These are phyloP conservation scores for Channallabes apus DNA, from an alignment of 2,797 vertebrate species.

Conservation along the genomic window DNA sequence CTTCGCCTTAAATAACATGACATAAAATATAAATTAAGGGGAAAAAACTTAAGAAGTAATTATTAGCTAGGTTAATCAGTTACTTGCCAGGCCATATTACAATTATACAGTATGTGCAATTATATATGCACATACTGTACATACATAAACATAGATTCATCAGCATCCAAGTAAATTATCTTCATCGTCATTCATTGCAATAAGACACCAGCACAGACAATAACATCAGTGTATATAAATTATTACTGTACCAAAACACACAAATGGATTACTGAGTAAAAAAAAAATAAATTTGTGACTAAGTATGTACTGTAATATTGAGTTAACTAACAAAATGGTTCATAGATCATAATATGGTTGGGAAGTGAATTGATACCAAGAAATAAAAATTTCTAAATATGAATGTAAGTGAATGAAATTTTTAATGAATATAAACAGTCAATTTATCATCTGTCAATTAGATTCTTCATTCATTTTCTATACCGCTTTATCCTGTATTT, in stretches of 20 bases:
- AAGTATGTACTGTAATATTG: neutral
- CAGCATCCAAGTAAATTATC: neutral
- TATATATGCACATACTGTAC: neutral
- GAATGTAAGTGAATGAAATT: neutral
- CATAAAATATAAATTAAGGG: neutral
- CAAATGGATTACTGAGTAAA: neutral
- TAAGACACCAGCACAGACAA: neutral
- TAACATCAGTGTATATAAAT: neutral
- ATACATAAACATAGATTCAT: neutral
- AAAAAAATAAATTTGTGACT: neutral
- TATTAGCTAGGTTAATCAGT: neutral
- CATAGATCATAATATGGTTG: neutral
- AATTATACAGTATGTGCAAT: neutral
- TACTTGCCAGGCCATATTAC: neutral
- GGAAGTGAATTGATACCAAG: neutral
- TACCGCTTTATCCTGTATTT: too few species aligned
- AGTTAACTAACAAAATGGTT: neutral
- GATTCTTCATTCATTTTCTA: too few species aligned
- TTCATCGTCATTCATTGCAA: neutral
- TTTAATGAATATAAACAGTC: neutral
- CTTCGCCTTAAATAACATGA: constrained; percentile 17
- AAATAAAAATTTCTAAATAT: neutral
- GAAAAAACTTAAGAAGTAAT: neutral
- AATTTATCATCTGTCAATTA: too few species aligned
- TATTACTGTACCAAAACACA: neutral